These are phyloP conservation scores for Drosophila truncata DNA, from an alignment of 1,140 invertebrate genomes.

Conservation along the genomic window DNA sequence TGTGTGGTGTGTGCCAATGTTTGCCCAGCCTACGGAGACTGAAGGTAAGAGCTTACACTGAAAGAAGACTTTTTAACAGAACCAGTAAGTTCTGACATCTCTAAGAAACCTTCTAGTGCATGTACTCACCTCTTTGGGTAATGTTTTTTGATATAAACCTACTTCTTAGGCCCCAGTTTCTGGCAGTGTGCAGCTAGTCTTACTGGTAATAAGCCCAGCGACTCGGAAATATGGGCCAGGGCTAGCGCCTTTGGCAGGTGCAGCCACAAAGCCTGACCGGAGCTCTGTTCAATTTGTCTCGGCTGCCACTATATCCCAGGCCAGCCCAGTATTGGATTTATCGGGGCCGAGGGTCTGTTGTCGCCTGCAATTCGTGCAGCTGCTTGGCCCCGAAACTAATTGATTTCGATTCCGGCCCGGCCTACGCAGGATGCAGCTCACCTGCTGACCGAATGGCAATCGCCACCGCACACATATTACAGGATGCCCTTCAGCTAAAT, in stretches of 20 bases:
- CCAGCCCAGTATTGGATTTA: conserved; percentile 32
- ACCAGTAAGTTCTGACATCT: neutral
- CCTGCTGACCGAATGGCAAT: conserved; percentile 7
- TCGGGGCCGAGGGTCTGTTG: conserved; percentile 40
- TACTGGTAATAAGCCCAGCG: conserved; percentile 56
- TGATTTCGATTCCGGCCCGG: conserved; percentile 29
- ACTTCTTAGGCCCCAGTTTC: neutral
- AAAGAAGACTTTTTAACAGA: conserved; percentile 2
- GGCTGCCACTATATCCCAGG: neutral
- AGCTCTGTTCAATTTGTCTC: conserved; percentile 42
- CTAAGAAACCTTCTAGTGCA: neutral
- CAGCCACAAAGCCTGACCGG: conserved; percentile 42
- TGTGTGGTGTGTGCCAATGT: conserved; percentile 53
- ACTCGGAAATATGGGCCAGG: conserved; percentile 53
- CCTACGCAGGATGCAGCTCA: conserved; percentile 17
- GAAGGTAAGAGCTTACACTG: conserved; percentile 28
- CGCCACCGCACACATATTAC: conserved; percentile 37
- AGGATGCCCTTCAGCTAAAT: conserved; percentile 7
- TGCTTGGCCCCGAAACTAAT: conserved; percentile 43
- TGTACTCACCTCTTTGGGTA: too few relatives aligned
- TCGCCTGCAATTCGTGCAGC: conserved; percentile 52
- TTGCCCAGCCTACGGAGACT: conserved; percentile 53
- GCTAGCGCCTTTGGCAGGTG: conserved; percentile 42
- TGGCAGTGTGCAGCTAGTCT: conserved; percentile 33
- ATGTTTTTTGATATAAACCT: neutral